These are phyloP conservation scores for Siphamia tubifer DNA, from an alignment of 2,113 vertebrate genomes.

Conservation along the genomic window DNA sequence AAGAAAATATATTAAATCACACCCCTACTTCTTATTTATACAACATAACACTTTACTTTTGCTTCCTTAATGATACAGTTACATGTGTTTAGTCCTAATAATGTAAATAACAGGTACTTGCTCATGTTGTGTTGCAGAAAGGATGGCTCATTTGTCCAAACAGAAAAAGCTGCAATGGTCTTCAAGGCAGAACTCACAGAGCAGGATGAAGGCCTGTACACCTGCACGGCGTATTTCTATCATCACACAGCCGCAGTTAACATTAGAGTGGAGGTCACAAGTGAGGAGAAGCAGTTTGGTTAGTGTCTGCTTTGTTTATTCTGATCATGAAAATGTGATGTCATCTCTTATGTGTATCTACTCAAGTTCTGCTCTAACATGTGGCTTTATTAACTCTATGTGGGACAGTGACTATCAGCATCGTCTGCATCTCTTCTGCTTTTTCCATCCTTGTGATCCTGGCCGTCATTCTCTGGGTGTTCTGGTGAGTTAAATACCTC, in stretches of 20 bases:
- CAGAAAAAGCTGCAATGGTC: conserved; percentile 47
- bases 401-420: conserved; percentile 48
- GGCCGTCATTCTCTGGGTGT: conserved; percentile 42
- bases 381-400: neutral
- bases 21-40: no score
- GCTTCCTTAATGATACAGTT: no score
- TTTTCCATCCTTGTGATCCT: conserved; percentile 50
- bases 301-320: conserved; percentile 7
- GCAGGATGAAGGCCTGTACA: conserved; percentile 64
- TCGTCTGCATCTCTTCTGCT: conserved; percentile 58
- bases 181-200: conserved; percentile 42
- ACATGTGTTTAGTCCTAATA: no score
- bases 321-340: neutral
- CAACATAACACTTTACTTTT: no score
- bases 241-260: conserved; percentile 64
- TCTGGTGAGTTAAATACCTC: conserved; percentile 70
- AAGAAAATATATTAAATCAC: no score
- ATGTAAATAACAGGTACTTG: no score
- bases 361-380: neutral
- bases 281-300: conserved; percentile 34
- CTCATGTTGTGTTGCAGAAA: conserved; percentile 60
- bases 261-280: conserved; percentile 68
- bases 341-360: neutral
- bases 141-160: conserved; percentile 51
- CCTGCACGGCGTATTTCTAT: conserved; percentile 68